Conservation (phyloP, 2,888 invertebrate genomes). For the Dryadula phaetusa region DNA sequence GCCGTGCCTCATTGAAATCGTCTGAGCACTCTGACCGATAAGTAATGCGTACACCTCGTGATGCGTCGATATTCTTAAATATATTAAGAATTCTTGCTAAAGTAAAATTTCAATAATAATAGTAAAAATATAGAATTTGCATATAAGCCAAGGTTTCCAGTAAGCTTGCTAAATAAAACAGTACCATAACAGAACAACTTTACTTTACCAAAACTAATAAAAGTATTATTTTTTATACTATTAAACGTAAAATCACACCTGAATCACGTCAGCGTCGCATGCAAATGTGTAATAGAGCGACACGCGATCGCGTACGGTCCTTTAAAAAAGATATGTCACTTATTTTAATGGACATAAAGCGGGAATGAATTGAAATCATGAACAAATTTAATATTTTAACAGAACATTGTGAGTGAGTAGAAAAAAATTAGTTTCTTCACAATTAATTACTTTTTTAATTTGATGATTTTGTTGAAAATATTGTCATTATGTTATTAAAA, state of each 20-base stretch:
- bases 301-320: conserved; percentile 25
- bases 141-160: no score
- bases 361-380: not conserved
- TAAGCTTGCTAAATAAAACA: no score
- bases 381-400: not conserved
- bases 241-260: conserved; percentile 17
- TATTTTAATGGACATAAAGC: conserved; percentile 13
- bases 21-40: no score
- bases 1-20: no score
- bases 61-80: no score
- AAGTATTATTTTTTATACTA: not conserved
- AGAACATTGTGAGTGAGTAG: not conserved
- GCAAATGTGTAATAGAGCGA: conserved; percentile 9
- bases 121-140: no score
- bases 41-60: no score
- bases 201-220: not conserved
- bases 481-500: no score
- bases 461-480: no score
- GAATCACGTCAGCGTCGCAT: conserved; percentile 5
- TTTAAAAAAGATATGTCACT: conserved; percentile 12
- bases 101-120: no score
- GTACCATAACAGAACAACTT: no score
- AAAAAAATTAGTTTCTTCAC: not conserved
- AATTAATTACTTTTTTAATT: not conserved
- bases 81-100: no score